Evolutionary conservation across 2,797 vertebrate species (phyloP).

Genomic region (Sternarchorhynchus goeldii): DNA sequence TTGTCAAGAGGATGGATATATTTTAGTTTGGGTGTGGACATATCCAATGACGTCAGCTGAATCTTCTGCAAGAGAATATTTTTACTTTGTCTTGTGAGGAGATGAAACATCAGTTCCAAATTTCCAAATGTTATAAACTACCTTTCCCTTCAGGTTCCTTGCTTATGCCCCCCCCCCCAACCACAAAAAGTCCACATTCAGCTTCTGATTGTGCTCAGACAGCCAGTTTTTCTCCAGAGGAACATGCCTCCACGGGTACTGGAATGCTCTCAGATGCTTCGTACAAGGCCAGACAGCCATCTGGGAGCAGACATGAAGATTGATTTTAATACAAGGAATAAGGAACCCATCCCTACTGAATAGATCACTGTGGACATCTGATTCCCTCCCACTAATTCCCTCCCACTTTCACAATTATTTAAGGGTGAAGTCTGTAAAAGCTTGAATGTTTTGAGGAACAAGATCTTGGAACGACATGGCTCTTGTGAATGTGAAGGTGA

Average conservation of each 20-base stretch:
- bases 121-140: neutral
- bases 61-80: neutral
- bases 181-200: neutral
- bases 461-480: neutral
- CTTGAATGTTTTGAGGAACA: neutral
- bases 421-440: neutral
- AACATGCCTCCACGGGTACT: neutral
- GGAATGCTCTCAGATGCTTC: neutral
- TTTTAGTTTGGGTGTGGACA: neutral
- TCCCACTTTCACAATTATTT: neutral
- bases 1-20: neutral
- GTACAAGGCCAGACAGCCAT: neutral
- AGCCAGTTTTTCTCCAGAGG: neutral
- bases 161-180: neutral
- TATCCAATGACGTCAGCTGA: neutral
- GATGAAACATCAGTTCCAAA: neutral
- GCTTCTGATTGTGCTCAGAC: neutral
- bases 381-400: neutral
- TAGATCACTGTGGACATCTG: neutral
- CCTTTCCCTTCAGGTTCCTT: neutral
- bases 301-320: neutral
- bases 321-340: neutral
- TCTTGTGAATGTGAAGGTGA: neutral
- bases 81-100: neutral
- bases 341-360: neutral